Evolutionary conservation across 1,140 invertebrate species (phyloP), one percentile per base, ranked within the genome.

Genomic region (Pseudobourletiella spinata): DNA sequence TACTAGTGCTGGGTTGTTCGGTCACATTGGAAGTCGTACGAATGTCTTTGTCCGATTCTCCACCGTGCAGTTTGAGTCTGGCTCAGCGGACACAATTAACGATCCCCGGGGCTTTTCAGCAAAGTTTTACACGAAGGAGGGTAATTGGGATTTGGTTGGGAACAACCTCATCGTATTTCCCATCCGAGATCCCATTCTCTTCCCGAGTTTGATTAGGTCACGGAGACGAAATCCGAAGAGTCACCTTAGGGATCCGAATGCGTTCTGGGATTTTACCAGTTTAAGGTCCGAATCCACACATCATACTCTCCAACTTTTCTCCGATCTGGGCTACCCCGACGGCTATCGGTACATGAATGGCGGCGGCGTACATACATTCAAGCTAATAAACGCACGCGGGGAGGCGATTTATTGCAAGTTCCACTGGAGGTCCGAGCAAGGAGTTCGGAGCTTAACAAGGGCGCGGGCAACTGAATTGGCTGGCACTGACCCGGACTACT

Each of bases 61-160:
- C 16, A 64, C 63, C 11, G 63, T 64, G 4, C 39, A 26, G 8
- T 50, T 26, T 2, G 63, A 64, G 28, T 20, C 4, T 20, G 63
- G 63, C 1, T 46, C 57, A 22, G 24, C 51, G 15, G 63, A 64
- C 20, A n/a, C n/a, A n/a, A n/a, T n/a, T n/a, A n/a, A n/a, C n/a
- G 57, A 55, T n/a, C 44, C 24, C 6, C 26, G 84, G 68, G 86
- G 86, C 35, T 87, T 86, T 73, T 83, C 86, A 18, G 69, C 86
- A 0, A 87, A 87, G 73, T 84, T 87, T 69, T 87, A 87, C 72
- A 86, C 84, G 0, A 84, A 87, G 70, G 84, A 86, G 0, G 57
- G 57, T 30, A 82, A 79, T 72, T 81, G 79, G 79, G 80, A 81
- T 71, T 64, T 81, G 43, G 79, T 79, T 46, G 78, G 79, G 18